Evolutionary conservation across 2,888 invertebrate genomes (phyloP), one percentile per base, ranked within the genome.

Genomic region (Sminthurinus aureus): DNA sequence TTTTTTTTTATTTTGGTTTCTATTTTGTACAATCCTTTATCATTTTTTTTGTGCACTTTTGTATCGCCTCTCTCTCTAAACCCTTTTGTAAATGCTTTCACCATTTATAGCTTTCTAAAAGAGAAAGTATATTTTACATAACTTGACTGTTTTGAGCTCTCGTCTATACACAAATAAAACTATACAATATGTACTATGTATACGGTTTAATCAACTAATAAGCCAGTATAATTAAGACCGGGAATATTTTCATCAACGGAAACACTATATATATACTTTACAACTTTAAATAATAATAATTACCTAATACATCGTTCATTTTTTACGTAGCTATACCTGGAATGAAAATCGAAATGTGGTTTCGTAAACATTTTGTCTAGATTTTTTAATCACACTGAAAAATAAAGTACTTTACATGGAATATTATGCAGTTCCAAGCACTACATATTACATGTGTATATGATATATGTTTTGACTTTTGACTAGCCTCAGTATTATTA

Each of bases 1-100:
- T 38, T 38, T 38, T 38, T 38, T 38, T 38, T 38, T 38, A 38
- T 38, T 38, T 38, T 6, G 38, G 38, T 38, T 38, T 38, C 38
- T 71, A 24, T 71, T 24, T 26, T 13, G 13, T 71, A 24, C 24
- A 20, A 71, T 24, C 20, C 71, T 71, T 24, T 71, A 71, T 24
- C 20, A 71, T 71, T 15, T 71, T 71, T 24, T 24, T 71, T 71
- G 71, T 71, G 71, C 71, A 71, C 71, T 71, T 71, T 71, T 13
- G 12, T 13, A 4, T 71, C 12, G 8, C 71, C 15, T 71, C 20
- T 24, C 24, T 24, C 22, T 71, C 20, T 71, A 26, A 71, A 38
- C 38, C 38, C 38, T 71, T 20, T 1, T 69, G 22, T 20, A 69
- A 24, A 9, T 24, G 9, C 24, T 71, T 24, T 71, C 24, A 71